These are phyloP conservation scores for Euclidia mi DNA, from an alignment of 2,888 invertebrate species.

Conservation along the genomic window DNA sequence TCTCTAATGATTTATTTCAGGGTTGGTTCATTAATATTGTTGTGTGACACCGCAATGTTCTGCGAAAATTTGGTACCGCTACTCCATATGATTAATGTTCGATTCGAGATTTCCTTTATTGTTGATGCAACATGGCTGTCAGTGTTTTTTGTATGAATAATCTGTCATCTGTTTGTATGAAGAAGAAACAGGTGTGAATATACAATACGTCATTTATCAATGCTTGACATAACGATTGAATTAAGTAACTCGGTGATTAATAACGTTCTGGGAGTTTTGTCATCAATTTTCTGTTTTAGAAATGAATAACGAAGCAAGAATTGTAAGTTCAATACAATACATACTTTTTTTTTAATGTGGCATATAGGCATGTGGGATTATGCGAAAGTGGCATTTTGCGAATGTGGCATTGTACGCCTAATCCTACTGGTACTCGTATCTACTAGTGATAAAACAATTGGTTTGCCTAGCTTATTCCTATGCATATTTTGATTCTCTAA, in stretches of 20 bases:
- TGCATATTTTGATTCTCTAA: too few relatives aligned
- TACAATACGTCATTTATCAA: constrained; percentile 2
- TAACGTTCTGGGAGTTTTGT: too few relatives aligned
- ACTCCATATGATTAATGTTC: constrained; percentile 71
- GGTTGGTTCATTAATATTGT: constrained; percentile 75
- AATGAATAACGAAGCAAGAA: too few relatives aligned
- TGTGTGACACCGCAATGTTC: constrained; percentile 60
- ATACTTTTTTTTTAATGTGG: too few relatives aligned
- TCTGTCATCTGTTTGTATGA: constrained; percentile 35
- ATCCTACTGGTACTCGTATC: too few relatives aligned
- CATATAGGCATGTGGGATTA: too few relatives aligned
- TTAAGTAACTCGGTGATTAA: background rate
- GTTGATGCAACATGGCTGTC: constrained; percentile 61
- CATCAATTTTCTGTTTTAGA: too few relatives aligned
- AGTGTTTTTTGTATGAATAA: constrained; percentile 45
- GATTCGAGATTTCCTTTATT: constrained; percentile 74
- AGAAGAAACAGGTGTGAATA: constrained; percentile 12
- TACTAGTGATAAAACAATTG: too few relatives aligned
- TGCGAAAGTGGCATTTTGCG: too few relatives aligned
- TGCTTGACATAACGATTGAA: background rate
- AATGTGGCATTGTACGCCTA: too few relatives aligned
- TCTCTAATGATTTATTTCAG: constrained; percentile 65
- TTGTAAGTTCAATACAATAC: too few relatives aligned
- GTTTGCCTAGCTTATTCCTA: too few relatives aligned
- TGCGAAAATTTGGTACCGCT: constrained; percentile 77